phyloP scores from a whole-genome alignment of 2,113 vertebrate species.

The Caloenas nicobarica region DNA sequence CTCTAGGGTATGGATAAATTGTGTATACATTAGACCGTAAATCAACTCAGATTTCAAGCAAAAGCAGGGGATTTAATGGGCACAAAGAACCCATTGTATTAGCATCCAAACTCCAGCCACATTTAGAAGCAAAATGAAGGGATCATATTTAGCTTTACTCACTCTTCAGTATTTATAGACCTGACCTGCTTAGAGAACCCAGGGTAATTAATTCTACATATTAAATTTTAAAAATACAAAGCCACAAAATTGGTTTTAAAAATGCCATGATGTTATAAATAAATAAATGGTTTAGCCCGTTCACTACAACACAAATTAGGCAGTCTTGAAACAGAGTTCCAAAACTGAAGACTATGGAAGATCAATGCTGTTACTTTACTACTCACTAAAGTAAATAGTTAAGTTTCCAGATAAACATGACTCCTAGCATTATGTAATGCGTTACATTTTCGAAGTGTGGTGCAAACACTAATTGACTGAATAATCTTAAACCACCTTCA shows the following conservation, averaged over 20 bases:
- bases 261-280: neutral
- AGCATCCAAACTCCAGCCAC: neutral
- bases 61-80: neutral
- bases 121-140: neutral
- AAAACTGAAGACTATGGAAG: neutral
- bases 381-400: constrained; percentile 26
- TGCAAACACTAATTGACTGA: neutral
- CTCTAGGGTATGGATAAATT: neutral
- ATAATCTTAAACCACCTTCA: neutral
- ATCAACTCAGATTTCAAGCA: constrained; percentile 37
- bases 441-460: neutral
- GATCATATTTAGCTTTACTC: neutral
- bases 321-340: neutral
- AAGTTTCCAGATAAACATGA: neutral
- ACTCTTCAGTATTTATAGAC: neutral
- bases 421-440: neutral
- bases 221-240: constrained; percentile 28
- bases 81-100: neutral
- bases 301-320: neutral
- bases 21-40: neutral
- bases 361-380: constrained; percentile 1
- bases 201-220: neutral
- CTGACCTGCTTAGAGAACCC: neutral
- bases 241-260: neutral
- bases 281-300: neutral